Evolutionary conservation across 2,888 invertebrate species (phyloP).

Genomic region (Polydesmus complanatus): DNA sequence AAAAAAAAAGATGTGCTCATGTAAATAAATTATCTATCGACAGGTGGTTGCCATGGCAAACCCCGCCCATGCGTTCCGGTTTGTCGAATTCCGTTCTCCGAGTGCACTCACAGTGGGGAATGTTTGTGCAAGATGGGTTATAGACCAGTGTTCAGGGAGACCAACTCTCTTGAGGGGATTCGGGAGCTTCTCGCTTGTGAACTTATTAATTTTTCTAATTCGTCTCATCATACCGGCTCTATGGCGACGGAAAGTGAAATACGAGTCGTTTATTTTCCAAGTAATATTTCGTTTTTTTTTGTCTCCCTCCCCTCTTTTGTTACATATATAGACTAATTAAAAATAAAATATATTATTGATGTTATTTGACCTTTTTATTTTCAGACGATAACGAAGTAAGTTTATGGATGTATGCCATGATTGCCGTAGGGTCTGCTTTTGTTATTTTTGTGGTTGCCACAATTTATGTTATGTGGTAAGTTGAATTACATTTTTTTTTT

Average conservation of each 20-base stretch:
- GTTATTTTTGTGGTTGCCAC: conserved; percentile 19
- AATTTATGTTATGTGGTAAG: conserved; percentile 20
- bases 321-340: background rate
- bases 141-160: conserved; percentile 21
- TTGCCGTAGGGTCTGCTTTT: conserved; percentile 20
- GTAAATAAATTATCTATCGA: conserved; percentile 19
- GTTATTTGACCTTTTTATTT: conserved; percentile 4
- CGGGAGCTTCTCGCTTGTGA: conserved; percentile 16
- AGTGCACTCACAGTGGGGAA: conserved; percentile 25
- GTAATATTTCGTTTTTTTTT: conserved; percentile 13
- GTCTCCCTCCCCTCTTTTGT: background rate
- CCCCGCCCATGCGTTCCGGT: conserved; percentile 30
- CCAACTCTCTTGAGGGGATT: conserved; percentile 5
- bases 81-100: conserved; percentile 23
- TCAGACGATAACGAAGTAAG: conserved; percentile 19
- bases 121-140: conserved; percentile 24
- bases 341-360: background rate
- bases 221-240: conserved; percentile 17
- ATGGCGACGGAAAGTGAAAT: conserved; percentile 14
- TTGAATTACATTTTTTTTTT: background rate
- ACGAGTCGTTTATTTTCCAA: conserved; percentile 18
- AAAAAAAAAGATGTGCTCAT: too few relatives aligned
- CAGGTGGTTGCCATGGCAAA: conserved; percentile 34
- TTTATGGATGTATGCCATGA: conserved; percentile 21
- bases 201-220: conserved; percentile 17